phyloP scores from a whole-genome alignment of 2,888 invertebrate species.

The Clitarchus hookeri region DNA sequence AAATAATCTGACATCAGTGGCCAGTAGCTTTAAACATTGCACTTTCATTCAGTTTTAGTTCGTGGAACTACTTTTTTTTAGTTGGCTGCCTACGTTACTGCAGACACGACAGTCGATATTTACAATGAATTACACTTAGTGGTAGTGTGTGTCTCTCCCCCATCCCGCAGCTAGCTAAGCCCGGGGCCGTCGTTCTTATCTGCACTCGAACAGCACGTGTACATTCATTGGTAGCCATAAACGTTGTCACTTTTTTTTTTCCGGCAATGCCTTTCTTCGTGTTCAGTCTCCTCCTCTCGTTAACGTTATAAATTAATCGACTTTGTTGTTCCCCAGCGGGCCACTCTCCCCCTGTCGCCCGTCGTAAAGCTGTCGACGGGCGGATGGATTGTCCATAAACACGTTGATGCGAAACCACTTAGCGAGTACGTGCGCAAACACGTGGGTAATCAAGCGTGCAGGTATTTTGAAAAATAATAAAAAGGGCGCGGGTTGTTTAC shows the following conservation, averaged over 20 bases:
- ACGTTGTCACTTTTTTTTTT: neutral
- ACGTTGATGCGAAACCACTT: too few species aligned
- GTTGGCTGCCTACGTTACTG: too few species aligned
- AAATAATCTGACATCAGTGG: too few species aligned
- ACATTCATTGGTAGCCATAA: neutral
- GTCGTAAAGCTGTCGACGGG: slow-evolving; percentile 5
- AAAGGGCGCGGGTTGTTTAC: neutral
- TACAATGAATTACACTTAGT: too few species aligned
- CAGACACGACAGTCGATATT: too few species aligned
- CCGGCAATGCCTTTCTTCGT: neutral
- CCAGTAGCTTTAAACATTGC: too few species aligned
- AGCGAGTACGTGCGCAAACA: too few species aligned
- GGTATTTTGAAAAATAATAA: neutral
- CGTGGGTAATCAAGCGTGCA: neutral
- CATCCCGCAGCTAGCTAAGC: neutral
- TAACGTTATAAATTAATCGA: neutral
- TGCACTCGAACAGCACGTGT: neutral
- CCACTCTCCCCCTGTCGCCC: neutral
- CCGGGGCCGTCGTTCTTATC: neutral
- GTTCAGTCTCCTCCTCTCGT: too few species aligned
- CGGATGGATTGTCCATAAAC: neutral
- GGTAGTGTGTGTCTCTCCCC: too few species aligned
- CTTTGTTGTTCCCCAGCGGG: too few species aligned
- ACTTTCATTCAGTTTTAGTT: too few species aligned
- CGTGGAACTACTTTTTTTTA: too few species aligned